Evolutionary conservation across 64 coral and sea anemone genomes (phyloP).

Genomic region (Acropora yongei): DNA sequence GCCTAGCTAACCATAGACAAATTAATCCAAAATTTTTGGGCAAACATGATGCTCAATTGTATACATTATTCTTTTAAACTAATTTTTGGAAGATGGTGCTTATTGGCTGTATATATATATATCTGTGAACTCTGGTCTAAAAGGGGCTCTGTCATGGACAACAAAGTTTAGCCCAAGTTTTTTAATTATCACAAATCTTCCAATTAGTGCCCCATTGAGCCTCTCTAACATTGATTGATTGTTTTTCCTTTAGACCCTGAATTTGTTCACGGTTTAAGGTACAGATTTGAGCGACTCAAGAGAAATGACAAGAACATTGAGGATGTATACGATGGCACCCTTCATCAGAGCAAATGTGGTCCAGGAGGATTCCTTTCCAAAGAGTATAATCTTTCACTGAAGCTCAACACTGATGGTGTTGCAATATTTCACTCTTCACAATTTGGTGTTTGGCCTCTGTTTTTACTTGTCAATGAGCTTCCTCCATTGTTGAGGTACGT

Average conservation of each 20-base stretch:
- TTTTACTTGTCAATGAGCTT: constrained; percentile 56
- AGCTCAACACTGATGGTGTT: constrained; percentile 77
- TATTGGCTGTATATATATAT: background rate
- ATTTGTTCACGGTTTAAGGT: constrained; percentile 58
- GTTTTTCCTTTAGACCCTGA: constrained; percentile 48
- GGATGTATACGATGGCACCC: constrained; percentile 75
- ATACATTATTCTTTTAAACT: background rate
- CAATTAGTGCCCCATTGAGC: background rate
- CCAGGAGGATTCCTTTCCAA: constrained; percentile 44
- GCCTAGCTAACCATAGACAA: background rate
- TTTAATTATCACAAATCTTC: background rate
- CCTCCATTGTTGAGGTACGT: constrained; percentile 40
- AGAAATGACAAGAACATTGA: constrained; percentile 40
- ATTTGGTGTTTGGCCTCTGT: constrained; percentile 76
- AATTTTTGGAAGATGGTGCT: background rate
- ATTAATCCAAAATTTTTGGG: background rate
- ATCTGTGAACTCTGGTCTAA: background rate
- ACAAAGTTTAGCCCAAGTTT: background rate
- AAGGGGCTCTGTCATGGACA: background rate
- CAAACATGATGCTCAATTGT: background rate
- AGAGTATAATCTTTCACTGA: constrained; percentile 58
- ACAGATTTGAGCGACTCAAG: constrained; percentile 64
- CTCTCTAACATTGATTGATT: background rate
- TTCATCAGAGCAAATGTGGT: constrained; percentile 51
- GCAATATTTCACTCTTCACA: constrained; percentile 74